phyloP scores from a whole-genome alignment of 1,140 invertebrate species.

The Atopsyche davidsoni region DNA sequence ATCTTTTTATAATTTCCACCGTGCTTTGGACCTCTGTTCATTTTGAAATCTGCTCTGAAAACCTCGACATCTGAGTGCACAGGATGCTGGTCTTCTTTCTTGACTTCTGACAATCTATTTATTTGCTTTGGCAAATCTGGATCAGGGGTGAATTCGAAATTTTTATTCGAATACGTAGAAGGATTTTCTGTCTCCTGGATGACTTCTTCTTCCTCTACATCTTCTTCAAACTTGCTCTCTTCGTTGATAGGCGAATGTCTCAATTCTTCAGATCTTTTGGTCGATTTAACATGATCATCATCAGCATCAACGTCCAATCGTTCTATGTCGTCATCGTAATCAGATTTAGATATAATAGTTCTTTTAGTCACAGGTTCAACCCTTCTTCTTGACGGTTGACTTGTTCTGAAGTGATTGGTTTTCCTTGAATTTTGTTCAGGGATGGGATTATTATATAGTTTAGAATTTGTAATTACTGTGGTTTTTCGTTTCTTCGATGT shows the following conservation, averaged over 20 bases:
- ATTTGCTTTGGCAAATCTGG: conserved; percentile 42
- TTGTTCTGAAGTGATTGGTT: no score
- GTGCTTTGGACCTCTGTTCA: conserved; percentile 38
- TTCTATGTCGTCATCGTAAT: conserved; percentile 3
- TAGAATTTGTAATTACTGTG: conserved; percentile 29
- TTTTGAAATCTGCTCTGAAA: conserved; percentile 38
- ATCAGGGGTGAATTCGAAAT: conserved; percentile 41
- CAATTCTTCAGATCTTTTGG: conserved; percentile 11
- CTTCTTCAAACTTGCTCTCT: conserved; percentile 25
- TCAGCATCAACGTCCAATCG: background rate
- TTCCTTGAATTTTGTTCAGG: background rate
- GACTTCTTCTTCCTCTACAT: conserved; percentile 40
- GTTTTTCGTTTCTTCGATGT: conserved; percentile 29
- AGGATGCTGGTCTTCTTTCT: conserved; percentile 16
- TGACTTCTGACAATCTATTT: conserved; percentile 34
- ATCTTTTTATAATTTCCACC: conserved; percentile 42
- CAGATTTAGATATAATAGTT: no score
- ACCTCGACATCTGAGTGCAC: conserved; percentile 38
- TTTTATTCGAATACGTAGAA: conserved; percentile 32
- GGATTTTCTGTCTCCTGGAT: conserved; percentile 35
- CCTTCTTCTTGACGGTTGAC: conserved; percentile 15
- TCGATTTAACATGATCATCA: conserved; percentile 1
- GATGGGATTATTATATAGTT: conserved; percentile 16
- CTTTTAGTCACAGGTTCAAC: background rate
- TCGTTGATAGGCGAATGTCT: conserved; percentile 20